Evolutionary conservation across 2,113 vertebrate genomes (phyloP).

Genomic region (Saccopteryx leptura): DNA sequence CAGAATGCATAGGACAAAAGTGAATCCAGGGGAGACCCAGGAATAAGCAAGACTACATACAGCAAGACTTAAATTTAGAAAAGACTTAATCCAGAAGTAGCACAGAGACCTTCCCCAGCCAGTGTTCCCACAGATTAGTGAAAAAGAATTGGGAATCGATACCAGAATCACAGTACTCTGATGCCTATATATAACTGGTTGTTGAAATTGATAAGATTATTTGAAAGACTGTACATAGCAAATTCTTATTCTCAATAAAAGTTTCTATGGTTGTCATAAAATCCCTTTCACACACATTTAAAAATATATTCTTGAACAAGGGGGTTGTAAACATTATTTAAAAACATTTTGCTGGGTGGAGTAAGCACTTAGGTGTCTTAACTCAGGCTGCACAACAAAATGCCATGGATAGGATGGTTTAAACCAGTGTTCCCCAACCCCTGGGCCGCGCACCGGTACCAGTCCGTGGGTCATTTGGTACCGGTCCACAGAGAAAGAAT

Average conservation of each 20-base stretch:
- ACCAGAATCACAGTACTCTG: background rate
- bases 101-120: background rate
- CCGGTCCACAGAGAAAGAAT: too few species aligned
- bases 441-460: too few species aligned
- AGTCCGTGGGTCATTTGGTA: too few species aligned
- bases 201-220: background rate
- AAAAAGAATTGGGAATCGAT: background rate
- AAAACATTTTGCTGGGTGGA: background rate
- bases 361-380: background rate
- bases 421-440: background rate
- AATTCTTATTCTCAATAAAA: background rate
- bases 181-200: background rate
- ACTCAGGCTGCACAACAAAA: background rate
- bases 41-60: background rate
- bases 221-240: background rate
- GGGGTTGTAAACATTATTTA: background rate
- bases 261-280: background rate
- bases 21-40: background rate
- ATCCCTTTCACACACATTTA: background rate
- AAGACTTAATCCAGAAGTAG: background rate
- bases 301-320: conserved; percentile 8
- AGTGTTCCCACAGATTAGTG: background rate
- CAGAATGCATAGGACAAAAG: background rate
- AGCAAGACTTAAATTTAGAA: background rate
- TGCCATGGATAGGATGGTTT: background rate